A percentile compares a stretch with the other conserved stretches of the same genome.
These are phyloP conservation scores for Umimayanthus chanpuru DNA, from an alignment of 92 coral and sea anemone genomes.

Conservation along the genomic window DNA sequence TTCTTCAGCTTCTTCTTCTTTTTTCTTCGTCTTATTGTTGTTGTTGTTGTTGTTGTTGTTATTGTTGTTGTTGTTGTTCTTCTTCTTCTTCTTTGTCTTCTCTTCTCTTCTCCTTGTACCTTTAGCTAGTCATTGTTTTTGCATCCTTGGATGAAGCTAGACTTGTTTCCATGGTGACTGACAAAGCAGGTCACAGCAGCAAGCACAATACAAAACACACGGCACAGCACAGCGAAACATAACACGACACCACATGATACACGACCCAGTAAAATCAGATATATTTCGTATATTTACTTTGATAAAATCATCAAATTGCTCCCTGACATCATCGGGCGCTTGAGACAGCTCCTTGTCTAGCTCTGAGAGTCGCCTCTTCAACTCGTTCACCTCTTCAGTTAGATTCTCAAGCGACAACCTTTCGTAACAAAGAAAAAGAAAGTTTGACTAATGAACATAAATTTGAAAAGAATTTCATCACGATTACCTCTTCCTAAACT, in stretches of 20 bases:
- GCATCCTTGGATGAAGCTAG: too few species aligned
- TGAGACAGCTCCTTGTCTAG: conserved; percentile 66
- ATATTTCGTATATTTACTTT: conserved; percentile 50
- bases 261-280: neutral
- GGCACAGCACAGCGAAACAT: neutral
- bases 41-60: too few species aligned
- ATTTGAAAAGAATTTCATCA: neutral
- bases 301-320: conserved; percentile 75
- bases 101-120: too few species aligned
- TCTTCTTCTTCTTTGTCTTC: neutral
- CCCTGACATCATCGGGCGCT: conserved; percentile 80
- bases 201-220: neutral
- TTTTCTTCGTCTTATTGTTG: too few species aligned
- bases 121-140: too few species aligned
- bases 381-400: conserved; percentile 76
- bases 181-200: neutral
- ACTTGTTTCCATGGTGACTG: too few species aligned
- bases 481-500: neutral
- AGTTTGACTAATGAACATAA: neutral
- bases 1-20: too few species aligned
- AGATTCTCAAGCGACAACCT: conserved; percentile 87
- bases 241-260: neutral
- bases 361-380: conserved; percentile 68
- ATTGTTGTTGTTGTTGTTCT: too few species aligned
- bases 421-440: neutral